Base-by-base conservation (phyloP, 2,888 invertebrate genomes). In the Drosophila antonietae region DNA sequence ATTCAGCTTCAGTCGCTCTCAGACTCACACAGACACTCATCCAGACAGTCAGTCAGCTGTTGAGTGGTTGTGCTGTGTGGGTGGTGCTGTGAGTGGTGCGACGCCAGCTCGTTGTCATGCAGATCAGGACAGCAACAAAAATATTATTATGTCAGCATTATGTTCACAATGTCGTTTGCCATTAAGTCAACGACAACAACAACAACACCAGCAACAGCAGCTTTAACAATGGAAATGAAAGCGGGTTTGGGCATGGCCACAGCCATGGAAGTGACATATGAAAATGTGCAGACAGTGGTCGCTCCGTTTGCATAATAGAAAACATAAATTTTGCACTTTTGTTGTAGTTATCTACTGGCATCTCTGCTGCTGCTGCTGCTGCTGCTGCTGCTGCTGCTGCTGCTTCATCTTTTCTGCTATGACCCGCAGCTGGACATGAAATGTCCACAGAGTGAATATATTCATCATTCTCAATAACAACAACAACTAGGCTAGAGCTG, bases 81-180 rank as follows among this genome's bases (percentile, higher is more conserved):
- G 12, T 28, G 55, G 14, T 28, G 28, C 28, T 28, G 5, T 41
- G 49, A 31, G 10, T 28, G 44, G 44, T 49, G 41, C 28, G 52
- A 9, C 51, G 73, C 41, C 18, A 18, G 37, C 20, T 39, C 53
- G 37, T 65, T 78, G 68, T 59, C 75, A 85, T 81, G 85, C 85
- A 85, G 85, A 88, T 85, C 88, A 85, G 75, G 59, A 64, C 76
- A 64, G 68, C 74, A 76, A 76, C 84, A 84, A 82, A 84, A 82
- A 84, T 87, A 84, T 84, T 87, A 84, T 84, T 84, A 87, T 84
- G 84, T 80, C 88, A 78, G 84, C 88, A 84, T 84, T 80, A 84
- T 87, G 83, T 78, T 83, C 87, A 84, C 87, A 84, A 84, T 84
- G 84, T 84, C 82, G 84, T 84, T 80, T 73, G 84, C 82, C 88